Evolutionary conservation across 2,888 invertebrate species (phyloP), one percentile per base, ranked within the genome.

Genomic region (Stratiomys singularior): DNA sequence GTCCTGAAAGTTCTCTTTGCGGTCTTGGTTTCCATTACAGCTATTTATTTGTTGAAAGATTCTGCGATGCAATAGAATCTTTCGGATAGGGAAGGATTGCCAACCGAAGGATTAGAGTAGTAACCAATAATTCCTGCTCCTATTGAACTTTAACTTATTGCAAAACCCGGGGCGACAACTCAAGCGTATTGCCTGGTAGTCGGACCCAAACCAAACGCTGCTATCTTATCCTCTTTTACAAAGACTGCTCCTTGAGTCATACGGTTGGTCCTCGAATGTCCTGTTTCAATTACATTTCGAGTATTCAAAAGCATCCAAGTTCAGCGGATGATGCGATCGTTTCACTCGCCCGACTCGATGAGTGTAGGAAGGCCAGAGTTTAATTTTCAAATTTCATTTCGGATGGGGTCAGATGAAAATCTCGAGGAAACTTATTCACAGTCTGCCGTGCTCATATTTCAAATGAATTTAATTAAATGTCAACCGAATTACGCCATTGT

Each of bases 381-480:
- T 37, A 37, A 37, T 37, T 37, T 37, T 9, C 37, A 63, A 63
- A 21, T 23, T 13, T 28, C 27, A 21, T 25, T 25, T 64, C 7
- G 1, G 1, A 28, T 28, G 18, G 18, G 28, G 27, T 56, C 71
- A 72, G 52, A 44, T 47, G 28, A 56, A 52, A 23, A 25, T 64
- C 69, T 47, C 27, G n/a, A 46, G 23, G 25, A 66, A 66, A 37
- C 37, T 27, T 37, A 69, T 23, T 47, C 44, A 4, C 23, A 18
- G 37, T 30, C 74, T 74, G 25, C 44, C 58, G 37, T 15, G 60
- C 27, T 60, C 58, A 74, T 74, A 74, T 60, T 74, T 74, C 74
- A 74, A 74, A 74, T 60, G 74, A 37, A 58, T 74, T 74, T 74
- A 74, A 74, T 74, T 74, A 74, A 74, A 74, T 74, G 74, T 74